Evolutionary conservation across 1,140 invertebrate genomes (phyloP), one percentile per base, ranked within the genome.

Genomic region (Drosophila bocki): DNA sequence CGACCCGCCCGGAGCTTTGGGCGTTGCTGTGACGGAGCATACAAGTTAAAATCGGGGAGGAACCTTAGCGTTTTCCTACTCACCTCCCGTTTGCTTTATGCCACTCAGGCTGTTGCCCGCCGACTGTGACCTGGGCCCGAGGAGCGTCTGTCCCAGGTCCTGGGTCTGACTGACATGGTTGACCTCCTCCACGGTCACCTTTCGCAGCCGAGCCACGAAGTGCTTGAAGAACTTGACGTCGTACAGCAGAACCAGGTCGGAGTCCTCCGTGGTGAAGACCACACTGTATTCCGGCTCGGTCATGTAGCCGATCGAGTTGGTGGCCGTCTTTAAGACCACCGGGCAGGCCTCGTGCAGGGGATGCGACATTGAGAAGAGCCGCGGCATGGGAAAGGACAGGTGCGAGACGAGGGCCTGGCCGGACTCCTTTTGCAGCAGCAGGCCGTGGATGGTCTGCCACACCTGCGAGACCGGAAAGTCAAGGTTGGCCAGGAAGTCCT

Each of bases 321-420:
- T 95, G 0, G 93, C 65, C 3, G 93, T 87, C 85, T 96, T 97
- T 41, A 96, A 95, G 7, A 98, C 93, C 35, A 98, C 95, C 6
- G 97, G 97, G 59, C 96, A 95, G 35, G 98, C 96, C 93, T 98
- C 98, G 93, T 98, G 96, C 35, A 98, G 93, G 2, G 97, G 97
- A 94, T 98, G 97, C 22, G 96, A 94, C 75, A 98, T 93, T 35
- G 97, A 97, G 93, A 97, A 98, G 47, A 97, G 94, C 2, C 95
- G 95, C 1, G 96, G 96, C 79, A 96, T 91, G 3, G 79, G 69
- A 48, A 93, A 92, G 22, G 84, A 78, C 32, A 91, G 47, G 63
- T 91, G 77, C 50, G 93, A 82, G 50, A 92, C 58, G 3, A 92
- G 62, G 0, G 91, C 79, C 33, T 67, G 81, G 57, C 78, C 78